These are phyloP conservation scores for Otus sunia DNA, from an alignment of 2,113 vertebrate genomes.

Conservation along the genomic window DNA sequence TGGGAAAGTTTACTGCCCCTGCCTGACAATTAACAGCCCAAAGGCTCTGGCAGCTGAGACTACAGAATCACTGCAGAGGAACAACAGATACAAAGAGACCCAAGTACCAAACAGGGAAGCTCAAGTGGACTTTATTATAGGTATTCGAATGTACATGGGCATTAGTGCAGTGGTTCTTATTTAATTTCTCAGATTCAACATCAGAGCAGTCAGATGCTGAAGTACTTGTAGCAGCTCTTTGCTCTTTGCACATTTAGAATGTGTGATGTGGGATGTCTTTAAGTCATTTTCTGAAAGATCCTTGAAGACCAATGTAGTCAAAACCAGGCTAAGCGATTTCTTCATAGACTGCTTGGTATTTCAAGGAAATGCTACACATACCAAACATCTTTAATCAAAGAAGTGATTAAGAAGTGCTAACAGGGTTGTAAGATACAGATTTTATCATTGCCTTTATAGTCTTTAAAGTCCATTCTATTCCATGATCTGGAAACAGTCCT, in stretches of 20 bases:
- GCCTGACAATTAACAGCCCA: background rate
- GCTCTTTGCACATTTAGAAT: background rate
- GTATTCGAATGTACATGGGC: slow-evolving; percentile 4
- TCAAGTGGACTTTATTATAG: slow-evolving; percentile 61
- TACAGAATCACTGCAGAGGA: background rate
- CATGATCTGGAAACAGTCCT: slow-evolving; percentile 56
- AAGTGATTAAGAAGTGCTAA: slow-evolving; percentile 3
- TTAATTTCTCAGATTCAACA: background rate
- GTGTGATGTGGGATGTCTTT: background rate
- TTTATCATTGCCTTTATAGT: background rate
- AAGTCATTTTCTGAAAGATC: background rate
- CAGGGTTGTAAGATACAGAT: background rate
- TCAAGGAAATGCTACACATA: background rate
- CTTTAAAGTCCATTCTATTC: slow-evolving; percentile 18
- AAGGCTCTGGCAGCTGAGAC: background rate
- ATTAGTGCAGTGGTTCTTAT: background rate
- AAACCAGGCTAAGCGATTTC: background rate
- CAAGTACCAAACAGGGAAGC: background rate
- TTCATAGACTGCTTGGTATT: background rate
- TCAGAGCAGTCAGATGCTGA: background rate
- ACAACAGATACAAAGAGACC: background rate
- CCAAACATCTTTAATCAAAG: background rate
- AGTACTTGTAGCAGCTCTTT: background rate
- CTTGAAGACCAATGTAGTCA: background rate
- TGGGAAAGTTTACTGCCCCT: background rate